A percentile compares a stretch with the other conserved stretches of the same genome.
These are phyloP conservation scores for Capitulum mitella DNA, from an alignment of 2,888 invertebrate species.

Conservation along the genomic window DNA sequence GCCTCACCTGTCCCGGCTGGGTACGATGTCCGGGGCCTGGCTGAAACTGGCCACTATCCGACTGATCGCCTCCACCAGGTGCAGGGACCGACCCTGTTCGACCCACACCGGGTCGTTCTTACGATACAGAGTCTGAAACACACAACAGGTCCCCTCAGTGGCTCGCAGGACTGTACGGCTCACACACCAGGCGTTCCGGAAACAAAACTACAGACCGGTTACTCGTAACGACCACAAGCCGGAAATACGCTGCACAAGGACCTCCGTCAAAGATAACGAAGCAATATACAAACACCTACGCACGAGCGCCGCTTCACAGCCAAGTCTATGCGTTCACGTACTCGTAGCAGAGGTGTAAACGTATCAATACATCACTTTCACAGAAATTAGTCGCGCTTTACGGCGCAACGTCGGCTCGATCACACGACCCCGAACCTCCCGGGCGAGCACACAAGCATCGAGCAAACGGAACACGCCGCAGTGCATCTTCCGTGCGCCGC, in stretches of 20 bases:
- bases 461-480: neutral
- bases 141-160: conserved; percentile 66
- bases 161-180: conserved; percentile 79
- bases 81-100: conserved; percentile 73
- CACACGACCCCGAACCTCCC: neutral
- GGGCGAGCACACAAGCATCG: neutral
- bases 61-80: conserved; percentile 69
- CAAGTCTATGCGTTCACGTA: no score
- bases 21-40: conserved; percentile 54
- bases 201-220: neutral
- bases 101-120: conserved; percentile 81
- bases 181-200: no score
- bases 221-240: no score
- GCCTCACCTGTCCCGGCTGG: conserved; percentile 45
- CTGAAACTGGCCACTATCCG: conserved; percentile 63
- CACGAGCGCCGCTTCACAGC: no score
- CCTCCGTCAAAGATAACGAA: no score
- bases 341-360: no score
- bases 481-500: neutral
- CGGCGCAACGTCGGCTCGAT: neutral
- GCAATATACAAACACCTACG: no score
- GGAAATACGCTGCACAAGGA: no score
- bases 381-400: neutral
- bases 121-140: conserved; percentile 53
- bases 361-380: no score